These are phyloP conservation scores for Tipula unca DNA, from an alignment of 2,888 invertebrate species.

Conservation along the genomic window DNA sequence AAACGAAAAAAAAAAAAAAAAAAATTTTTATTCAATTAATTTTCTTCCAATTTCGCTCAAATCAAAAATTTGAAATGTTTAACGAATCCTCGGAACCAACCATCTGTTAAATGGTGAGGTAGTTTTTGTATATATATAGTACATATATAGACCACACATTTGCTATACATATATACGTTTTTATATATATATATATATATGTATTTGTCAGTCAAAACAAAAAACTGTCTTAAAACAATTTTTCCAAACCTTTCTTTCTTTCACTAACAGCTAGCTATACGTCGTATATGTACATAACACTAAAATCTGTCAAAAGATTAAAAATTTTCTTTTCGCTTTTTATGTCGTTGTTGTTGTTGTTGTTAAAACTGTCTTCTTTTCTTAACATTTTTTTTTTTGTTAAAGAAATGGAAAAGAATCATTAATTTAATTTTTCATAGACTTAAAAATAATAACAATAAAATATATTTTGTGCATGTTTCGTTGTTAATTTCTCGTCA, in stretches of 20 bases:
- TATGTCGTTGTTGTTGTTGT: not conserved
- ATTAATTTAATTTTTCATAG: slow-evolving; percentile 4
- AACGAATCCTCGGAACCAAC: slow-evolving; percentile 8
- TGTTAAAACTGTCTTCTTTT: not conserved
- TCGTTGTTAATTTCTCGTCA: slow-evolving; percentile 14
- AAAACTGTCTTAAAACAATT: not conserved
- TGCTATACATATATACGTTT: not conserved
- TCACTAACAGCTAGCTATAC: not conserved
- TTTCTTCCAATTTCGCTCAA: slow-evolving; percentile 14
- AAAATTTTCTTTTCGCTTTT: not conserved
- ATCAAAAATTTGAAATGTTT: slow-evolving; percentile 1
- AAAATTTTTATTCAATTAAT: not conserved
- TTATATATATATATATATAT: too few relatives aligned
- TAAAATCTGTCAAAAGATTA: slow-evolving; percentile 14
- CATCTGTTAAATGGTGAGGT: slow-evolving; percentile 3
- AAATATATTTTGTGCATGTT: slow-evolving; percentile 8
- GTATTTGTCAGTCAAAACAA: not conserved
- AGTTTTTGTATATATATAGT: not conserved
- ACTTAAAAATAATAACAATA: not conserved
- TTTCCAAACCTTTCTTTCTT: not conserved
- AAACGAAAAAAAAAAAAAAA: not conserved
- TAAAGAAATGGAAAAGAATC: not conserved
- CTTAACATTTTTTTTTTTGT: not conserved
- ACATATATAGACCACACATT: not conserved
- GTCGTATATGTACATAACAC: not conserved